These are phyloP conservation scores for Neodiprion virginianus DNA, from an alignment of 1,140 invertebrate species.

Conservation along the genomic window DNA sequence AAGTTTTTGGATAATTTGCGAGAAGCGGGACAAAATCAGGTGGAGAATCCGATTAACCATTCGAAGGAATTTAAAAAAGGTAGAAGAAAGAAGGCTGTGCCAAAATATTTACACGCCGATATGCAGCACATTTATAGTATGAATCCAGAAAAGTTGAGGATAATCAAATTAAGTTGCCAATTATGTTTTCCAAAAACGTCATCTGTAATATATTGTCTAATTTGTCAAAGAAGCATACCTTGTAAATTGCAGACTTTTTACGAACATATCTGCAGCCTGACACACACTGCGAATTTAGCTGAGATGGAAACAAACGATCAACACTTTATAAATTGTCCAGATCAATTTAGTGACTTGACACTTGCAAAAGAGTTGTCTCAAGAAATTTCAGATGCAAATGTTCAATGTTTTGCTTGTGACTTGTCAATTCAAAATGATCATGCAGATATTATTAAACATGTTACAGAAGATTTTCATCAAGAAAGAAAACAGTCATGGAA, in stretches of 20 bases:
- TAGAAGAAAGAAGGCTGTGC: not conserved
- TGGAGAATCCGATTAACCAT: no score
- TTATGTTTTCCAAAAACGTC: not conserved
- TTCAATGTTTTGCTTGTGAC: slow-evolving; percentile 24
- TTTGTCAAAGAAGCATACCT: slow-evolving; percentile 24
- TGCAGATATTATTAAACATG: slow-evolving; percentile 21
- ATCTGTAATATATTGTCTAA: slow-evolving; percentile 21
- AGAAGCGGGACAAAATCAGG: no score
- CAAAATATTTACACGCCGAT: not conserved
- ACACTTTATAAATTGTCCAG: slow-evolving; percentile 8
- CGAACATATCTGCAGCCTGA: slow-evolving; percentile 23
- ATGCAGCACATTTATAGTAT: slow-evolving; percentile 25
- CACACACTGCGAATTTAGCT: slow-evolving; percentile 21
- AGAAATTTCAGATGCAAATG: slow-evolving; percentile 3
- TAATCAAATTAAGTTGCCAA: slow-evolving; percentile 16
- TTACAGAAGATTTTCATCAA: not conserved
- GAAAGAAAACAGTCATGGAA: slow-evolving; percentile 18
- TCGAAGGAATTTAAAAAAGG: no score
- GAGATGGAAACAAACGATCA: slow-evolving; percentile 18
- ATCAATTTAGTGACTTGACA: slow-evolving; percentile 19
- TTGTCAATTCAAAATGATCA: slow-evolving; percentile 17
- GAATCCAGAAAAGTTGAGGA: slow-evolving; percentile 12
- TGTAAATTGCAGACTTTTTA: slow-evolving; percentile 19
- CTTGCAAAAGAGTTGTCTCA: slow-evolving; percentile 25
- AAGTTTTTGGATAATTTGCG: no score